Base-by-base conservation (phyloP, 2,113 vertebrate species). In the Menura novaehollandiae region DNA sequence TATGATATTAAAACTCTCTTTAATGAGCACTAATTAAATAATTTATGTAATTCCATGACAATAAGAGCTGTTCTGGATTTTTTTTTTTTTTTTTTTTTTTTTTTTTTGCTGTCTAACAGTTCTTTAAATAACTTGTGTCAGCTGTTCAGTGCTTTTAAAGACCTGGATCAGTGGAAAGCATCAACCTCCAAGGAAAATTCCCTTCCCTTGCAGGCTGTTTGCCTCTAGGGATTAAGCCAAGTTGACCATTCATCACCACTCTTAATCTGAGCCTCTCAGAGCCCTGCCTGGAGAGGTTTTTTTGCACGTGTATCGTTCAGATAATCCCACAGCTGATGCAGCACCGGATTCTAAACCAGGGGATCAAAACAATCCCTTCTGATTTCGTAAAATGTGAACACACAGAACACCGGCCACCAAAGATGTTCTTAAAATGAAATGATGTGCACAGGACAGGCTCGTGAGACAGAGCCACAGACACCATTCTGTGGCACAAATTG, bases 1-100 rank as follows among this genome's bases (percentile, higher is more conserved):
- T 44, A 23, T 15, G 23, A 66, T 60, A 89, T 83, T 76, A 91
- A 85, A 89, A 27, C 51, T 47, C 69, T 79, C 80, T 92, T 81
- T 94, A 96, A 96, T 94, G 95, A 91, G 81, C 51, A 53, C 43
- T 71, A 56, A 76, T 78, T 37, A 52, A 73, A 86, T 91, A 85
- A 97, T 95, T 96, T 47, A 90, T 75, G 59, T 30, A n/a, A 89
- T 94, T 91, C 59, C 85, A 85, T 39, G 74, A 79, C 74, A 95
- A 85, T 74, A 92, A 81, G 33, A 94, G 81, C 69, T 73, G 80
- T 28, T 64, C 49, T 32, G n/a, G 26, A 41, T 59, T 74, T 66
- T 60, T 79, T 79, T 66, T 51, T 56, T n/a, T n/a, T n/a, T n/a
- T n/a, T n/a, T n/a, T n/a, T n/a, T n/a, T n/a, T n/a, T n/a, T n/a